Evolutionary conservation across 2,888 invertebrate genomes (phyloP).

Genomic region (Rhogogaster chlorosoma): DNA sequence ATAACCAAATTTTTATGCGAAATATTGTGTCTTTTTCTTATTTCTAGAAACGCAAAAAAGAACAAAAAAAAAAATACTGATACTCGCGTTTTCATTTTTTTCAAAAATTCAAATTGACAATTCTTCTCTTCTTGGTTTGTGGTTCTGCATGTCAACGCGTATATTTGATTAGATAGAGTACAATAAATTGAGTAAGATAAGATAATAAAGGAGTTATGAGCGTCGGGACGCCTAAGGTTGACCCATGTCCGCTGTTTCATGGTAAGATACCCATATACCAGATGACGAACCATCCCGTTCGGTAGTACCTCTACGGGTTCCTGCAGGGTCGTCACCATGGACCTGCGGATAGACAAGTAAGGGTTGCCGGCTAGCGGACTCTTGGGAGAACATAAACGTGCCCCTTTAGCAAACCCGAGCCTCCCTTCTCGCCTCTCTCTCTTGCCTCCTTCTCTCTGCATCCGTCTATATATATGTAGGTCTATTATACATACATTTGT

Average conservation of each 20-base stretch:
- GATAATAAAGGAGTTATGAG: constrained; percentile 41
- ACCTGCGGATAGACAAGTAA: constrained; percentile 47
- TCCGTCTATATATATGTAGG: neutral
- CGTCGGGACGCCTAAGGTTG: constrained; percentile 36
- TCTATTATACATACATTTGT: neutral
- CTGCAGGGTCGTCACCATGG: constrained; percentile 34
- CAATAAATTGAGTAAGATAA: constrained; percentile 24
- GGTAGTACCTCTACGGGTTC: constrained; percentile 13
- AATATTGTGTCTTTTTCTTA: neutral
- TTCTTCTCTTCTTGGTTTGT: neutral
- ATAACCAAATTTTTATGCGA: neutral
- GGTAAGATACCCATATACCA: neutral
- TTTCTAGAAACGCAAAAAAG: too few species aligned
- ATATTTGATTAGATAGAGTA: neutral
- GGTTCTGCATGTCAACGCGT: neutral
- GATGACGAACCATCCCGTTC: constrained; percentile 40
- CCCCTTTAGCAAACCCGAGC: constrained; percentile 64
- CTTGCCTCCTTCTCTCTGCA: constrained; percentile 40
- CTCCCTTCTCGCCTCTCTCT: constrained; percentile 55
- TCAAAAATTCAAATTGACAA: neutral
- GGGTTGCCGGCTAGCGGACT: constrained; percentile 62
- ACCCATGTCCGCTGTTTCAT: constrained; percentile 40
- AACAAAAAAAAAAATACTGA: too few species aligned
- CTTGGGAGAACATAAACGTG: constrained; percentile 63
- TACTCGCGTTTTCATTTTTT: too few species aligned